A percentile compares a stretch with the other conserved stretches of the same genome.
These are phyloP conservation scores for Euplexia lucipara DNA, from an alignment of 2,888 invertebrate species.

Conservation along the genomic window DNA sequence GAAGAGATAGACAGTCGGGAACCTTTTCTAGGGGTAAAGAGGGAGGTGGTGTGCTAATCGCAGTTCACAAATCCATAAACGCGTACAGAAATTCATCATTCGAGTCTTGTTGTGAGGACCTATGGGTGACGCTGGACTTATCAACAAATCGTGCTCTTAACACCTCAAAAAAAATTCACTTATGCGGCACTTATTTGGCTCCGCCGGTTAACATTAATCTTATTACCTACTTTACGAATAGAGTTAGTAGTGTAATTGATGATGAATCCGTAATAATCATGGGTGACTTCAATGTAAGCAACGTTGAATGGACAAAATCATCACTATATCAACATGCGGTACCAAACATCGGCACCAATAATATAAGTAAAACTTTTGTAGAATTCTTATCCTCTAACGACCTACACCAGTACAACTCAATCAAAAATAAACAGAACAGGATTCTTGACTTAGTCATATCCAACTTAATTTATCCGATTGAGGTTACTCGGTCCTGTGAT, in stretches of 20 bases:
- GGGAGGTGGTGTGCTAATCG: constrained; percentile 1
- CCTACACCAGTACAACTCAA: constrained; percentile 2
- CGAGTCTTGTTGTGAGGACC: constrained; percentile 1
- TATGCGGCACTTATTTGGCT: too few relatives aligned
- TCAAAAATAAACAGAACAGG: constrained; percentile 5
- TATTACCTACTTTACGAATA: too few relatives aligned
- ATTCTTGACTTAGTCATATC: background rate
- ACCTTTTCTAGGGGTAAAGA: background rate
- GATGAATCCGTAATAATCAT: too few relatives aligned
- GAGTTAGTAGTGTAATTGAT: too few relatives aligned
- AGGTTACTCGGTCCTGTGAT: constrained; percentile 1
- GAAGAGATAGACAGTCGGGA: constrained; percentile 6
- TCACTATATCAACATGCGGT: background rate
- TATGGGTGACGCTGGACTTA: constrained; percentile 1
- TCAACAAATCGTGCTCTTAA: background rate
- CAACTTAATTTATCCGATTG: constrained; percentile 1
- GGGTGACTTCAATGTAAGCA: background rate
- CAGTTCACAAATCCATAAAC: background rate
- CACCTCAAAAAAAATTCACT: too few relatives aligned
- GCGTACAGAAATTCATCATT: background rate
- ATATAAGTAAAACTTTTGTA: background rate
- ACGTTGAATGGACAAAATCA: constrained; percentile 1
- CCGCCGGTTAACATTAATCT: too few relatives aligned
- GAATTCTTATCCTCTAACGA: constrained; percentile 11
- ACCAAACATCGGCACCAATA: background rate